Base-by-base conservation (phyloP, 2,888 invertebrate genomes). In the Aleiodes leptofemur region DNA sequence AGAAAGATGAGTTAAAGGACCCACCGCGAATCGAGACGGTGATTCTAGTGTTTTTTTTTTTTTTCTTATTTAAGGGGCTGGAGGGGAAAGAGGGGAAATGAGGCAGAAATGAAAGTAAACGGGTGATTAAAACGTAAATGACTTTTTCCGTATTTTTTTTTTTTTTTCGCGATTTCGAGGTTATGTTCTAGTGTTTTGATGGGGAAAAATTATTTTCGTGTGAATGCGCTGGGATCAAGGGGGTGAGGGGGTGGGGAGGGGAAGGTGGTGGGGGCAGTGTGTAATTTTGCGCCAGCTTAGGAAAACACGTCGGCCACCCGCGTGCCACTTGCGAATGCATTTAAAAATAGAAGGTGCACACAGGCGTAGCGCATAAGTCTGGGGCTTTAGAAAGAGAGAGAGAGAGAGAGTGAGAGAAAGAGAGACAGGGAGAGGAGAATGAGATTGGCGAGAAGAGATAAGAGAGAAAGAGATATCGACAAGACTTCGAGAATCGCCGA, bases 241-340 rank as follows among this genome's bases (percentile, higher is more conserved):
- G 8, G 64, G 16, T 43, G 43, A 43, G 43, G 43, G 43, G 48
- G 11, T 4, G 64, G 43, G 48, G 48, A 9, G 43, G 51, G 38
- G 51, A 43, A 16, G 57, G 34, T 34, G 66, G 73, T 29, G 71
- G 29, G 14, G 51, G 48, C 87, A 87, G 88, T 88, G 89, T 89
- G 89, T 89, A 89, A 89, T 89, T 88, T 89, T 89, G 88, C 88
- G 88, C 88, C 86, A 88, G 86, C 89, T 89, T 89, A 89, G 88
- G 88, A 88, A 88, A 89, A 88, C 88, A 88, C 88, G 86, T 80
- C 84, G 88, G 88, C 89, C 89, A 88, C 89, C 89, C 89, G 88
- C 88, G 87, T 86, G 85, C 85, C 88, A 70, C 81, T 81, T 85
- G 85, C 85, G 85, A 87, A 85, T 86, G 83, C 84, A 86, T 88